Base-by-base conservation (phyloP, 2,888 invertebrate species). In the Coelinius sp. region DNA sequence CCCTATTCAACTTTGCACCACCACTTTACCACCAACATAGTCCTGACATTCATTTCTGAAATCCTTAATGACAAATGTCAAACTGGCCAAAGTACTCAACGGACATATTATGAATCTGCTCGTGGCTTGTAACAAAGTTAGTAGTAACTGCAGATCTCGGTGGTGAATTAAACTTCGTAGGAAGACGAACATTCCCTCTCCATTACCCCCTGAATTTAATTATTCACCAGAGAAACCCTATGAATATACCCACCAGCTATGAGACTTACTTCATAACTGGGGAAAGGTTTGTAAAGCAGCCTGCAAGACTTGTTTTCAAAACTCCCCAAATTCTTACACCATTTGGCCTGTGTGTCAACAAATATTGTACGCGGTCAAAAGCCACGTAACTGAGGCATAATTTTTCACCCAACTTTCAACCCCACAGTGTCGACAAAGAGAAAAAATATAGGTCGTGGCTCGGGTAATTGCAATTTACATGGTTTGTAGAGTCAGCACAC, bases 381-480 rank as follows among this genome's bases (percentile, higher is more conserved):
- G 31, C 35, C 35, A 49, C 20, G 46, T 20, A 49, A 49, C 46
- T 2, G 20, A 49, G 41, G 41, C 41, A 49, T 20, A 49, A 49
- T 49, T 49, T 14, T 49, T 49, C 46, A 4, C 41, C 20, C 17
- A 8, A 17, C 17, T 20, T 17, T n/a, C 8, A 20, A 6, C 20
- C 46, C 46, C 7, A 52, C 52, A 72, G 59, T 62, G 68, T 46
- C 71, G 52, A 17, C 6, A n/a, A 14, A 67, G 63, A 67, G 63
- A 62, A 62, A 63, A 63, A 72, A 72, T 59, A 59, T 72, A 53
- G 41, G 53, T 49, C 56, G 35, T 41, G 44, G 25, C 27, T 22
- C 44, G 41, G 22, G 49, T 73, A 73, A 73, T 73, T 64, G 64
- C 49, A 73, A 73, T 70, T 70, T 73, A 46, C 66, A 72, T 69